phyloP scores from a whole-genome alignment of 2,888 invertebrate genomes.

The Sabellastarte sp. region DNA sequence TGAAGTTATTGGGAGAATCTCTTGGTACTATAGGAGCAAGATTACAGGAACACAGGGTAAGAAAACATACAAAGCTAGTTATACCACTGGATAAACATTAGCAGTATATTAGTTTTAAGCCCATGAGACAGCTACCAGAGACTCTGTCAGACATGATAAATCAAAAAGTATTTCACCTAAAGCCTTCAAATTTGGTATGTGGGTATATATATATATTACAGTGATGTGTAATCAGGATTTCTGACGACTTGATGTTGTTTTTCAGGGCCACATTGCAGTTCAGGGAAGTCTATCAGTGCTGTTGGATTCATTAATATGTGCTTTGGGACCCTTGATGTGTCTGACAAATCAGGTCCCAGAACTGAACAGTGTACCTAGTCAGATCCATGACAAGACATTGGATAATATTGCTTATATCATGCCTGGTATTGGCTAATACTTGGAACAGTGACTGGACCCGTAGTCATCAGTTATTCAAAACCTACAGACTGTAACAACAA shows the following conservation, averaged over 20 bases:
- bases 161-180: too few species aligned
- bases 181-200: too few species aligned
- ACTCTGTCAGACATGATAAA: too few species aligned
- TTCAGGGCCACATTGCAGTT: slow-evolving; percentile 87
- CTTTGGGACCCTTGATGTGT: slow-evolving; percentile 83
- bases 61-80: too few species aligned
- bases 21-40: slow-evolving; percentile 89
- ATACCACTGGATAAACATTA: too few species aligned
- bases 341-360: slow-evolving; percentile 81
- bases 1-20: slow-evolving; percentile 88
- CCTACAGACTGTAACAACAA: too few species aligned
- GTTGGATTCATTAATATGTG: slow-evolving; percentile 87
- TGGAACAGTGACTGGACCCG: too few species aligned
- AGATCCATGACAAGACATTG: slow-evolving; percentile 69
- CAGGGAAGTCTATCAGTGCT: slow-evolving; percentile 91
- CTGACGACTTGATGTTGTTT: slow-evolving; percentile 20
- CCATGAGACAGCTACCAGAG: too few species aligned
- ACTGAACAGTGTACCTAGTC: slow-evolving; percentile 66
- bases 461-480: too few species aligned
- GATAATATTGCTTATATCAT: slow-evolving; percentile 95
- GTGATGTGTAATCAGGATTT: not conserved
- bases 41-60: slow-evolving; percentile 85
- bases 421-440: slow-evolving; percentile 65
- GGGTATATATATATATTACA: not conserved
- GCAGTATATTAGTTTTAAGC: too few species aligned